These are phyloP conservation scores for Hippocampus mohnikei DNA, from an alignment of 2,113 vertebrate genomes.

Conservation along the genomic window DNA sequence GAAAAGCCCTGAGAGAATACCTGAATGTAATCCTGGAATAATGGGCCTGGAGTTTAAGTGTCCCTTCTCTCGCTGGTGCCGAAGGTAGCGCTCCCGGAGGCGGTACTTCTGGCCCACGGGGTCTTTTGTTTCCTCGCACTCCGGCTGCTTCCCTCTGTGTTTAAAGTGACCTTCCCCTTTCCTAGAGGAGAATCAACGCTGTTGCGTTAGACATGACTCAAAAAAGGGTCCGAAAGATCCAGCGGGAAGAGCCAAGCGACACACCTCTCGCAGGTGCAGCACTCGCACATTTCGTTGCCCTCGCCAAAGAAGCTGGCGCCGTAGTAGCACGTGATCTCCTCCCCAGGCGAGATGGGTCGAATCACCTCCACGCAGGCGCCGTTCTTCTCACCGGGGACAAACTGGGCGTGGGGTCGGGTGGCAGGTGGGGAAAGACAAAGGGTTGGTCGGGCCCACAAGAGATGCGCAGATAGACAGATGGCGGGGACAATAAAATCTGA, in stretches of 20 bases:
- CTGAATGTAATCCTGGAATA: conserved; percentile 59
- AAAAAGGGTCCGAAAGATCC: not conserved
- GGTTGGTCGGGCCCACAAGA: conserved; percentile 29
- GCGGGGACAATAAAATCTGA: not conserved
- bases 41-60: conserved; percentile 48
- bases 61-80: conserved; percentile 74
- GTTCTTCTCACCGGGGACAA: conserved; percentile 83
- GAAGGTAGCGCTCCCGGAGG: conserved; percentile 81
- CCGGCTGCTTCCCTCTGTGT: conserved; percentile 60
- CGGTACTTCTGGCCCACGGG: conserved; percentile 77
- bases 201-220: not conserved
- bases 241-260: conserved; percentile 16
- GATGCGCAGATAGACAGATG: conserved; percentile 2
- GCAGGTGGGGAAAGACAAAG: conserved; percentile 27
- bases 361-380: conserved; percentile 86
- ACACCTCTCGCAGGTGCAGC: conserved; percentile 90
- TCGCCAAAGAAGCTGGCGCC: conserved; percentile 91
- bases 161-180: conserved; percentile 84
- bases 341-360: conserved; percentile 84
- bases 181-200: conserved; percentile 53
- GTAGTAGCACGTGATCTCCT: conserved; percentile 93
- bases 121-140: conserved; percentile 65
- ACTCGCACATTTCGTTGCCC: conserved; percentile 90
- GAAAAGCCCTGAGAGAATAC: conserved; percentile 50
- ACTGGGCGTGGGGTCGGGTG: conserved; percentile 61